Base-by-base conservation (phyloP, 1,140 invertebrate genomes). In the Microplitis mediator region DNA sequence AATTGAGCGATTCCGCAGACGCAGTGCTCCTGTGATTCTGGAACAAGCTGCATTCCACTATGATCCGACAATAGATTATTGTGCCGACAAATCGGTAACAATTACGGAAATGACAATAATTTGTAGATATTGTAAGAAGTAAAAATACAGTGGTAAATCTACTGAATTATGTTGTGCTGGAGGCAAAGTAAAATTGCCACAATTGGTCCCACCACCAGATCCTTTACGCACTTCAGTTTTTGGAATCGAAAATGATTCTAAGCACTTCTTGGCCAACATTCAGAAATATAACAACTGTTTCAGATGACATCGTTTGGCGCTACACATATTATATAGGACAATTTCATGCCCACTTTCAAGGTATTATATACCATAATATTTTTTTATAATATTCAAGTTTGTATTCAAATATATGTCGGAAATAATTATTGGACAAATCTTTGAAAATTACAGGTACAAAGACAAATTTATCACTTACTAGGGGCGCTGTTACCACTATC, bases 81-180 rank as follows among this genome's bases (percentile, higher is more conserved):
- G 77, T 78, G 77, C 73, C 74, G 76, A 84, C 79, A 69, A 65
- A 80, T 78, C 34, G 74, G 80, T 77, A 78, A 14, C 16, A 72
- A 82, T 81, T 78, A 74, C 76, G 11, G 71, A 72, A 75, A 84
- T 84, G 79, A 66, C 75, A 68, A 75, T 76, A 39, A 74, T 85
- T 73, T 85, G 78, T 72, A 35, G 74, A 75, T 70, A 83, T 80
- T 86, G 81, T 77, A 79, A 81, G 68, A 78, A 79, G 73, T 82
- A 83, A 32, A 86, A 85, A 81, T 86, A 80, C 73, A 82, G 71
- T 65, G 75, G 77, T 70, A 81, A 87, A 83, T 73, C 81, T 31
- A 73, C 71, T 77, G 81, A 81, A 79, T 80, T 86, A 71, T 86
- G 82, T 80, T 85, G 84, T 72, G 76, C 82, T 70, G 78, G 73